Base-by-base conservation (phyloP, 1,140 invertebrate genomes). In the Halictus rubicundus region DNA sequence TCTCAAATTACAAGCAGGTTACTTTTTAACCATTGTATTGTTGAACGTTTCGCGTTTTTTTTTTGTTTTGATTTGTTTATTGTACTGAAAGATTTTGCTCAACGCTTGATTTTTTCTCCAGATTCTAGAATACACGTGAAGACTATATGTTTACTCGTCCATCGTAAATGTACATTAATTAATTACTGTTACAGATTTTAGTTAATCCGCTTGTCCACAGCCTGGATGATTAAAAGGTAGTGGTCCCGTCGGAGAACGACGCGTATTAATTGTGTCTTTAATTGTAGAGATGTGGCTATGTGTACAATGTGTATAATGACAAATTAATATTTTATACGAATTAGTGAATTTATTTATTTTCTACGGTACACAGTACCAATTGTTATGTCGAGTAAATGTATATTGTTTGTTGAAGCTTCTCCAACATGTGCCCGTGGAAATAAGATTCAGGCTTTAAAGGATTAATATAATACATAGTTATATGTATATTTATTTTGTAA, bases 261-360 rank as follows among this genome's bases (percentile, higher is more conserved):
- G n/a, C n/a, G n/a, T n/a, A n/a, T n/a, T n/a, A n/a, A n/a, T n/a
- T n/a, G n/a, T n/a, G n/a, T 39, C 66, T 66, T 12, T 25, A 9
- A 65, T 23, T 74, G 21, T 65, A 64, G 46, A 74, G 66, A 39
- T 54, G 23, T 68, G 63, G 23, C 63, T 75, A 54, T 46, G 14
- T 57, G 64, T 42, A 27, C 27, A 59, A 68, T 68, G 21, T 65
- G 32, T 65, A 37, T 65, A 65, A 42, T 14, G 63, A 23, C 3
- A 42, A 75, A 57, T 37, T 66, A 59, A 42, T 52, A 42, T 57
- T 42, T 75, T 46, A 0, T n/a, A 57, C 54, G 66, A 59, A 57
- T 68, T 68, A 57, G 52, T 25, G 37, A 27, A 59, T 75, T 75
- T 75, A 68, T 75, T 75, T 68, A 68, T 75, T 75, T 59, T 23